Percentiles rank a stretch among this genome's conserved stretches.
These are phyloP conservation scores for Ametastegia equiseti DNA, from an alignment of 2,888 invertebrate genomes.

Conservation along the genomic window DNA sequence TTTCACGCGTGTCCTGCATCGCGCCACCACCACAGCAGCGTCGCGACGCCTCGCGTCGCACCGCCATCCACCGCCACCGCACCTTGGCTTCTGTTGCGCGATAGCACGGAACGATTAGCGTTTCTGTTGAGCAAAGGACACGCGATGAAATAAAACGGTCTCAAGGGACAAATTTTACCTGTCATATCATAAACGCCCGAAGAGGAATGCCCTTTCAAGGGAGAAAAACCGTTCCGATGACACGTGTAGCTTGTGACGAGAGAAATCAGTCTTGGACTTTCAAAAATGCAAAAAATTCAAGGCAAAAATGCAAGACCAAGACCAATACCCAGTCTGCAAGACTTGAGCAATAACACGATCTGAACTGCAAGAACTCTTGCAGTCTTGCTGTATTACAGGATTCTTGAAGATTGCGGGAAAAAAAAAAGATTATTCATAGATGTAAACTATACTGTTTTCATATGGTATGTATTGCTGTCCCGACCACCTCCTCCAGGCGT, in stretches of 20 bases:
- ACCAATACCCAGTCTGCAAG: too few species aligned
- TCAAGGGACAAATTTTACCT: slow-evolving; percentile 17
- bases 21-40: slow-evolving; percentile 59
- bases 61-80: slow-evolving; percentile 58
- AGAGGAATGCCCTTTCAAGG: not conserved
- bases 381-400: too few species aligned
- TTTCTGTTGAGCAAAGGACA: slow-evolving; percentile 21
- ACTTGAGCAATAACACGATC: too few species aligned
- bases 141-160: slow-evolving; percentile 35
- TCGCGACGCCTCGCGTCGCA: slow-evolving; percentile 48
- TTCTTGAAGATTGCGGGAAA: too few species aligned
- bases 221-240: not conserved
- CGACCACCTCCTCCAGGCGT: too few species aligned
- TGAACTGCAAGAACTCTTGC: too few species aligned
- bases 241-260: not conserved
- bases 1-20: slow-evolving; percentile 50
- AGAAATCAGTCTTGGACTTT: not conserved
- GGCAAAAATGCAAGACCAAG: too few species aligned
- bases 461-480: too few species aligned
- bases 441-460: too few species aligned
- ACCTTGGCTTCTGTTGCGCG: slow-evolving; percentile 33
- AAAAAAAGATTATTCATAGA: too few species aligned
- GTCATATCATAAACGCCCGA: not conserved
- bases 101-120: slow-evolving; percentile 69
- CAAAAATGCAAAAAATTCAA: not conserved